Evolutionary conservation across 2,888 invertebrate species (phyloP), one percentile per base, ranked within the genome.

Genomic region (Cenopis cana): DNA sequence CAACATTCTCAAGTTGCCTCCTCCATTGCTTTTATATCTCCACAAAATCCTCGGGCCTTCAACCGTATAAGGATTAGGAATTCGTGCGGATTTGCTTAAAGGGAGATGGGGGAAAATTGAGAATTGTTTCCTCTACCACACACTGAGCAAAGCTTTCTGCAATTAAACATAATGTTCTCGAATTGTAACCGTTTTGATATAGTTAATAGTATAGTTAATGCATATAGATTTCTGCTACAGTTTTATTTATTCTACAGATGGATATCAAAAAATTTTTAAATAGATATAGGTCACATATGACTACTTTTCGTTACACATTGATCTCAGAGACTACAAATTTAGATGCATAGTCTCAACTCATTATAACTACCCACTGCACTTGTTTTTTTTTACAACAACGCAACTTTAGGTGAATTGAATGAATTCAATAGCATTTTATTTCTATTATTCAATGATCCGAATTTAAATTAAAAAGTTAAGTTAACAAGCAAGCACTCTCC

Each of bases 61-160:
- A 81, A 80, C 85, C 87, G 84, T 88, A 88, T 88, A 88, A 85
- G 89, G 89, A 89, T 90, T 87, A 89, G 86, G 88, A 87, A 88
- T 89, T 88, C 83, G 85, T 86, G 85, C 79, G 87, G 88, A 90
- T 91, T 91, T 89, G 85, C 88, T 86, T 89, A 88, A 86, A 89
- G 87, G 85, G 84, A 84, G 83, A 82, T 81, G 82, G 82, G 76
- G 83, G 87, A 86, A 88, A 88, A 89, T 90, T 87, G 85, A 80
- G 89, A 88, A 90, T 89, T 89, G 89, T 90, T 91, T 86, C 85
- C 88, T 86, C 81, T 78, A 81, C 84, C 86, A 82, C 86, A 86
- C 83, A 82, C 79, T 82, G 81, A 83, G 83, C 80, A 83, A 85
- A 86, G 85, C 83, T 82, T 78, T 78, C 80, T 82, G 69, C 56